Conservation (phyloP, 2,113 vertebrate species). For the Axis porcinus region DNA sequence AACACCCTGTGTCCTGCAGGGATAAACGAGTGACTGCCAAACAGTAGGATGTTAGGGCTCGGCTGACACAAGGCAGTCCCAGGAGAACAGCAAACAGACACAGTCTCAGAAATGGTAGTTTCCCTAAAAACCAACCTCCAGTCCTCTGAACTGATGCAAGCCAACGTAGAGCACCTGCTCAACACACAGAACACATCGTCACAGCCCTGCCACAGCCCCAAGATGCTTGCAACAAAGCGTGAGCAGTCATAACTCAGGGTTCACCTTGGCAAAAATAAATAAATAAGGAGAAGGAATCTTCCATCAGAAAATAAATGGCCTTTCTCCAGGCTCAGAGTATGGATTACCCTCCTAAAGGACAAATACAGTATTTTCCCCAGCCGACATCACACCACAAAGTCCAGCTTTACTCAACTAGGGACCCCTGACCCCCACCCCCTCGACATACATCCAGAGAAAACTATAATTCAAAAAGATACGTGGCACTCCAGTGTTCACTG, state of each 20-base stretch:
- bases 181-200: background rate
- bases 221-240: background rate
- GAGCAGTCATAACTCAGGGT: conserved; percentile 3
- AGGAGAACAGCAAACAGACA: background rate
- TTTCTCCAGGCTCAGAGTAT: background rate
- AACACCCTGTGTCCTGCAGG: background rate
- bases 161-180: background rate
- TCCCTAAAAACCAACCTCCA: background rate
- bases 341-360: conserved; percentile 29
- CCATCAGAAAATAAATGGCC: conserved; percentile 44
- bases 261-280: conserved; percentile 22
- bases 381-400: accelerated
- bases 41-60: background rate
- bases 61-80: background rate
- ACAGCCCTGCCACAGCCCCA: background rate
- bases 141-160: background rate
- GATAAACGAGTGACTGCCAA: background rate
- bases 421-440: background rate
- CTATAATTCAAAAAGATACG: background rate
- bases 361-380: background rate
- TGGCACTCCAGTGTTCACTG: background rate
- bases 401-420: background rate
- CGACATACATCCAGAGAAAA: background rate
- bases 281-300: conserved; percentile 34
- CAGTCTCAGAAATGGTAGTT: background rate